Base-by-base conservation (phyloP, 2,797 vertebrate genomes). In the Coregonus sp. region DNA sequence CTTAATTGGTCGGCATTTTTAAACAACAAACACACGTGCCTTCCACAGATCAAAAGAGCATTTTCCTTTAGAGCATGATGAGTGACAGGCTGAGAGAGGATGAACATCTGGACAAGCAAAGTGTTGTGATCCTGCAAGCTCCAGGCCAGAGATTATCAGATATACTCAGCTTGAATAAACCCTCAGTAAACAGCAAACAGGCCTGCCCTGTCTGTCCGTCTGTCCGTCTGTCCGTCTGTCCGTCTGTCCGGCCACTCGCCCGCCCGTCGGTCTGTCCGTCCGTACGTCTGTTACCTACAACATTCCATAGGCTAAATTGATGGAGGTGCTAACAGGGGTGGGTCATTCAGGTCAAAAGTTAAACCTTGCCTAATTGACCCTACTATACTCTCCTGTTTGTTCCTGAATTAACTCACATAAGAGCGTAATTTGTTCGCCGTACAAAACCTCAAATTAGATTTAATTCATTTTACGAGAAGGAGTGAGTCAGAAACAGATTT, bases 391-490 rank as follows among this genome's bases (percentile, higher is more conserved):
- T 56, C 51, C 14, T 63, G 67, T 18, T 59, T 51, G 12, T 33
- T 71, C 70, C 40, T 20, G 20, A 61, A 61, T 9, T 61, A 20
- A 20, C 59, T 61, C n/a, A 61, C 56, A 25, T 20, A 61, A 61
- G 40, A 47, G 9, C 1, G 59, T 3, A 0, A 47, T 25, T 61
- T 47, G 40, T 9, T 61, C 0, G 11, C 59, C 1, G 6, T 20
- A 9, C n/a, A 20, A 2, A 51, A 50, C 70, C 14, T 75, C 37
- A 81, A 79, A 47, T 79, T 35, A 66, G 70, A 78, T 83, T 77
- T 29, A 12, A 67, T 65, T 37, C 0, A 75, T 78, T 77, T 35
- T 75, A 29, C 54, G 29, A 16, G 15, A 75, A 77, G 70, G 47
- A 59, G 69, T 74, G 47, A 82, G 50, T 71, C 47, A 52, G 59